phyloP scores from a whole-genome alignment of 2,797 vertebrate species.

The Rhyacichthys aspro region DNA sequence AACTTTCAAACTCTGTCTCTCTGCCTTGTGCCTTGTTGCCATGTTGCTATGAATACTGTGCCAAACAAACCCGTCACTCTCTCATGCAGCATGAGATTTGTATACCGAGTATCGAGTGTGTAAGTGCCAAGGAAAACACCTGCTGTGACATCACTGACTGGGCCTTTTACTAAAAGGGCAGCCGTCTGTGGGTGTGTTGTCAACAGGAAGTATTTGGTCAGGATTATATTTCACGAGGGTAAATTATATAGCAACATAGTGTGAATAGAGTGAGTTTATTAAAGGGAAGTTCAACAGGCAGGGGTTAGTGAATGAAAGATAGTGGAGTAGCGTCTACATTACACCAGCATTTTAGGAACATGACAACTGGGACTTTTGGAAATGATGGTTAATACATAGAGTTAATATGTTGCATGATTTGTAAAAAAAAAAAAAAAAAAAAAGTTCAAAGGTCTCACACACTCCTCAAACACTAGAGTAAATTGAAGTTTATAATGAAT shows the following conservation, averaged over 20 bases:
- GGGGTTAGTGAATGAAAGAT: too few species aligned
- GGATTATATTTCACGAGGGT: background rate
- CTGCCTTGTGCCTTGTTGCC: constrained; percentile 13
- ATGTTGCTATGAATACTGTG: constrained; percentile 19
- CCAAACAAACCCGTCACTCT: constrained; percentile 14
- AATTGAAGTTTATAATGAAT: too few species aligned
- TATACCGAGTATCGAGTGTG: constrained; percentile 5
- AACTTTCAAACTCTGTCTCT: too few species aligned
- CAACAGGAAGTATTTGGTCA: constrained; percentile 5
- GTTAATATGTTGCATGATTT: too few species aligned
- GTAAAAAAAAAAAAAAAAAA: too few species aligned
- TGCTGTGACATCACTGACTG: constrained; percentile 12
- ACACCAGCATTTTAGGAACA: too few species aligned
- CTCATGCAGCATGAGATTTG: constrained; percentile 5
- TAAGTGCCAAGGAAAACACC: constrained; percentile 11
- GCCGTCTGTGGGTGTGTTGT: background rate
- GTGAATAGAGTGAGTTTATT: background rate
- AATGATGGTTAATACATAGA: too few species aligned
- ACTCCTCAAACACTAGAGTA: too few species aligned
- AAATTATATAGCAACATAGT: background rate
- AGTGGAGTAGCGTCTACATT: too few species aligned
- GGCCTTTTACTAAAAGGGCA: background rate
- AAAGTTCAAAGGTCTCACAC: too few species aligned
- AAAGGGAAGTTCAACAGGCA: background rate
- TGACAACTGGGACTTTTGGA: too few species aligned